A percentile compares a stretch with the other conserved stretches of the same genome.
phyloP scores from a whole-genome alignment of 2,888 invertebrate species.

The Ophion costatus region DNA sequence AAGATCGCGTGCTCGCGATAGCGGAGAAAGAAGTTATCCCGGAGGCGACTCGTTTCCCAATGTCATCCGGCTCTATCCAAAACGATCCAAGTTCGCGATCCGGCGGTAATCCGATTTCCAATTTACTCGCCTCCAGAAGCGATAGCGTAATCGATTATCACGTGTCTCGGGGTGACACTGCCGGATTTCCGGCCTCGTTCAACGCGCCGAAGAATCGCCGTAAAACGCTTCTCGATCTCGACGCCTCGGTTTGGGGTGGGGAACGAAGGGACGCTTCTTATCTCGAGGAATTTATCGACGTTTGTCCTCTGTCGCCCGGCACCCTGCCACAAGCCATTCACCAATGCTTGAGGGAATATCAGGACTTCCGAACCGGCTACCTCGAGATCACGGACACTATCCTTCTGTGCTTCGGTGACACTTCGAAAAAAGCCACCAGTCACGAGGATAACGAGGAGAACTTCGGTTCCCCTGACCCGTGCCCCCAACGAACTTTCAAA shows the following conservation, averaged over 20 bases:
- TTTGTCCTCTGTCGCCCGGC: slow-evolving; percentile 66
- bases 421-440: slow-evolving; percentile 8
- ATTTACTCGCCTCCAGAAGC: slow-evolving; percentile 58
- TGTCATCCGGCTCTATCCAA: slow-evolving; percentile 36
- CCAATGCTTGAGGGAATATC: slow-evolving; percentile 70
- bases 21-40: slow-evolving; percentile 36
- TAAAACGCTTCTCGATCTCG: slow-evolving; percentile 65
- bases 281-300: slow-evolving; percentile 70
- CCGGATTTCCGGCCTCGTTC: slow-evolving; percentile 70
- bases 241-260: slow-evolving; percentile 62
- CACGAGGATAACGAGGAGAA: slow-evolving; percentile 41
- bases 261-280: slow-evolving; percentile 44
- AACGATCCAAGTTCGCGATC: slow-evolving; percentile 45
- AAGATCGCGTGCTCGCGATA: slow-evolving; percentile 47
- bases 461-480: slow-evolving; percentile 4
- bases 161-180: slow-evolving; percentile 47
- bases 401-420: slow-evolving; percentile 73
- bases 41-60: slow-evolving; percentile 40
- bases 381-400: slow-evolving; percentile 76
- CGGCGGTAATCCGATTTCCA: slow-evolving; percentile 58
- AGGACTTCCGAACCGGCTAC: slow-evolving; percentile 69
- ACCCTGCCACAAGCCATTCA: slow-evolving; percentile 71
- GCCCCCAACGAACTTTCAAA: slow-evolving; percentile 74
- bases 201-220: slow-evolving; percentile 68
- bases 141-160: slow-evolving; percentile 65